These are phyloP conservation scores for Vulpes ferrilata DNA, from an alignment of 2,113 vertebrate species.

Conservation along the genomic window DNA sequence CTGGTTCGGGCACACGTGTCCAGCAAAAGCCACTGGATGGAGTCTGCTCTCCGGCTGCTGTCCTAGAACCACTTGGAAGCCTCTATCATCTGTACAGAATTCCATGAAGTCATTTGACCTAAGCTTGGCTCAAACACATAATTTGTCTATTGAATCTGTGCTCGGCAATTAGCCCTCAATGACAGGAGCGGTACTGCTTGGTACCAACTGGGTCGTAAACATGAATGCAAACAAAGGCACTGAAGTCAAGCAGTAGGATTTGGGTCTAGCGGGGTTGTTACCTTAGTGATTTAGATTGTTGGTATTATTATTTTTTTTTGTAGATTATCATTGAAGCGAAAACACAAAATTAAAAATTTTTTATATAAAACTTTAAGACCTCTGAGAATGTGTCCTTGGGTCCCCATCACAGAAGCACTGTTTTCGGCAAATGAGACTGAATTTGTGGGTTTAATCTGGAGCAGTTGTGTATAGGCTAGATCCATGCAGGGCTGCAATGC, in stretches of 20 bases:
- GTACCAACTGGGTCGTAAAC: fast-evolving
- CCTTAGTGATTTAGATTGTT: background rate
- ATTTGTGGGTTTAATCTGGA: background rate
- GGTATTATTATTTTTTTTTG: background rate
- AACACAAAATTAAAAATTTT: background rate
- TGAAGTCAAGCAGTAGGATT: background rate
- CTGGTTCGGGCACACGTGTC: background rate
- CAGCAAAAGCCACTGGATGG: fast-evolving
- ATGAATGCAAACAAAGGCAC: background rate
- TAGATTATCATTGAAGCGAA: background rate
- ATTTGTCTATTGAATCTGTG: background rate
- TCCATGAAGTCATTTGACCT: background rate
- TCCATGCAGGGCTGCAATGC: fast-evolving
- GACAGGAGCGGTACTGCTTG: fast-evolving
- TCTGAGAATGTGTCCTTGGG: background rate
- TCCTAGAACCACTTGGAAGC: background rate
- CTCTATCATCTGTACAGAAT: fast-evolving
- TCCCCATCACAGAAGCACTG: background rate
- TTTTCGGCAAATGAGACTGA: background rate
- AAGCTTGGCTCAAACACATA: fast-evolving
- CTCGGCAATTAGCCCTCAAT: background rate
- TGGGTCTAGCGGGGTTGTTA: background rate
- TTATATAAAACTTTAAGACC: background rate
- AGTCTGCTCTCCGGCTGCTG: background rate
- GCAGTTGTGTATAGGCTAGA: background rate